Percentiles rank a stretch among this genome's conserved stretches.
These are phyloP conservation scores for Parus major DNA, from an alignment of 2,113 vertebrate species.

Conservation along the genomic window DNA sequence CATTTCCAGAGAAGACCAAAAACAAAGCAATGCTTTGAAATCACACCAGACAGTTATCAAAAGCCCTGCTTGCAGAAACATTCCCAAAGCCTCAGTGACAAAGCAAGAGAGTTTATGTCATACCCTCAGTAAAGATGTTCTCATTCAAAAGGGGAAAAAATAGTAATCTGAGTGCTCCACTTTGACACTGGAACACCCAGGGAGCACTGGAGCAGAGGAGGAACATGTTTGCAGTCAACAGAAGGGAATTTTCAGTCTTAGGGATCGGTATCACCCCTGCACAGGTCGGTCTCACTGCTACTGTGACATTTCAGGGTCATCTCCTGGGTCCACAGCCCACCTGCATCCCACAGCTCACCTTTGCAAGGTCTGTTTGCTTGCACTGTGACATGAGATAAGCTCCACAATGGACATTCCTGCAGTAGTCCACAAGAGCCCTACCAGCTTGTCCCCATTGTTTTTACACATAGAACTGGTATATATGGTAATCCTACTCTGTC, in stretches of 20 bases:
- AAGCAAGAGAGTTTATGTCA: not conserved
- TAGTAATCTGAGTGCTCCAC: not conserved
- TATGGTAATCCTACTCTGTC: not conserved
- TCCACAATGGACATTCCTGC: accelerated
- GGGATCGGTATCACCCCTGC: not conserved
- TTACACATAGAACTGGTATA: not conserved
- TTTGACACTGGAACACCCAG: not conserved
- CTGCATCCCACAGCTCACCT: not conserved
- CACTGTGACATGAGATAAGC: not conserved
- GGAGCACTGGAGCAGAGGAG: not conserved
- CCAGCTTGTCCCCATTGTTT: not conserved
- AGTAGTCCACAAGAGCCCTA: not conserved
- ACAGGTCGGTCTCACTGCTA: not conserved
- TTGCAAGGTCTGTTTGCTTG: not conserved
- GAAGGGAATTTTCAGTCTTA: not conserved
- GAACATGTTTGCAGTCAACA: not conserved
- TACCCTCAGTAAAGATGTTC: not conserved
- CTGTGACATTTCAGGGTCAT: not conserved
- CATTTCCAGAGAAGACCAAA: not conserved
- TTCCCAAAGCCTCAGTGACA: not conserved
- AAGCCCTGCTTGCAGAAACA: not conserved
- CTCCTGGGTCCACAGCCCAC: not conserved
- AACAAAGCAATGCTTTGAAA: not conserved
- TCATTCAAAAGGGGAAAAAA: not conserved
- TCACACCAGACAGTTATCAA: not conserved